These are phyloP conservation scores for Ischnura elegans DNA, from an alignment of 2,888 invertebrate species.

Conservation along the genomic window DNA sequence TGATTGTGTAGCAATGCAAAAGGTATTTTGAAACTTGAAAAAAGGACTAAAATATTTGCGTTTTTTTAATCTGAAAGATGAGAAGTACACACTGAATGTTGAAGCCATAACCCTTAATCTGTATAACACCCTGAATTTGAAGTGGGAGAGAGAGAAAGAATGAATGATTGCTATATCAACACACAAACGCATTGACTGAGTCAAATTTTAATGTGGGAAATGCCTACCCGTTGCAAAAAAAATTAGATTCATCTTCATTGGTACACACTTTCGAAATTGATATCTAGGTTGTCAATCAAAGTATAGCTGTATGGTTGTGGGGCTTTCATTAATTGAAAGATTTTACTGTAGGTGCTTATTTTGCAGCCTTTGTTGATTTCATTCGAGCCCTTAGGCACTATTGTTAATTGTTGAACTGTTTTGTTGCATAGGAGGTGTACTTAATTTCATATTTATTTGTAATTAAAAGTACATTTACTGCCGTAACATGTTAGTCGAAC, in stretches of 20 bases:
- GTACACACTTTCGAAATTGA: not conserved
- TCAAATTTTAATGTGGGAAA: not conserved
- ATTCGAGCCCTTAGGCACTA: slow-evolving; percentile 24
- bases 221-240: not conserved
- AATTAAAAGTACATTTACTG: not conserved
- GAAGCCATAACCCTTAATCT: slow-evolving; percentile 42
- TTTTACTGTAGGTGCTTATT: slow-evolving; percentile 54
- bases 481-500: slow-evolving; percentile 23
- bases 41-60: slow-evolving; percentile 39
- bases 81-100: slow-evolving; percentile 52
- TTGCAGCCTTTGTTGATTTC: slow-evolving; percentile 34
- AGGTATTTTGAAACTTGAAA: slow-evolving; percentile 58
- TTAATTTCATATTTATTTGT: slow-evolving; percentile 55
- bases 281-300: slow-evolving; percentile 24
- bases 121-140: not conserved
- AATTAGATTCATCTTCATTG: not conserved
- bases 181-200: not conserved
- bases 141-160: not conserved
- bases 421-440: slow-evolving; percentile 52
- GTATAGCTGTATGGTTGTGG: slow-evolving; percentile 34
- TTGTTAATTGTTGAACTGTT: slow-evolving; percentile 52
- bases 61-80: slow-evolving; percentile 36
- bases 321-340: slow-evolving; percentile 33
- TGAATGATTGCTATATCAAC: not conserved
- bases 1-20: slow-evolving; percentile 13